phyloP scores from a whole-genome alignment of 2,888 invertebrate genomes.

The Seira sanloemensis region DNA sequence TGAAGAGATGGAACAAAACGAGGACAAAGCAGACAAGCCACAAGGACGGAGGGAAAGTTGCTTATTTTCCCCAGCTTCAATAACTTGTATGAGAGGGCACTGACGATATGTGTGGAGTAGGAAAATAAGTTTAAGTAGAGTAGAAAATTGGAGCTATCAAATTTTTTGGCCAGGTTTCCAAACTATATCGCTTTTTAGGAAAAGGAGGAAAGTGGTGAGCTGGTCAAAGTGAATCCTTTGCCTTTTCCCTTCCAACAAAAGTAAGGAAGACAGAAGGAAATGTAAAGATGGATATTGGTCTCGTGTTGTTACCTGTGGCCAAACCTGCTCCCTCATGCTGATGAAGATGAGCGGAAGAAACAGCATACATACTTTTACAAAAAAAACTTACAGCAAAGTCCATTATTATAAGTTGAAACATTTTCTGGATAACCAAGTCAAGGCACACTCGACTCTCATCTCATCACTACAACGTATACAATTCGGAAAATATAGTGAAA shows the following conservation, averaged over 20 bases:
- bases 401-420: background rate
- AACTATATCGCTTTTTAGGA: background rate
- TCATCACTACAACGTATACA: background rate
- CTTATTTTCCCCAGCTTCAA: too few species aligned
- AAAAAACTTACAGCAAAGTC: background rate
- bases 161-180: slow-evolving; percentile 40
- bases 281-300: background rate
- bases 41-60: background rate
- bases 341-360: too few species aligned
- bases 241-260: too few species aligned
- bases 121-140: slow-evolving; percentile 47
- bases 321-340: background rate
- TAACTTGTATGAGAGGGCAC: background rate
- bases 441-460: background rate
- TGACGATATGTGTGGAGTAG: background rate
- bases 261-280: background rate
- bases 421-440: background rate
- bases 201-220: background rate
- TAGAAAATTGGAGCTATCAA: slow-evolving; percentile 57
- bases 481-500: slow-evolving; percentile 50
- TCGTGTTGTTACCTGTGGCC: background rate
- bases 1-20: background rate
- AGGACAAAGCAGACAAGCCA: background rate
- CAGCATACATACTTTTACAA: too few species aligned
- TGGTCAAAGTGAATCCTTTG: too few species aligned